These are phyloP conservation scores for Tipula confusa DNA, from an alignment of 2,888 invertebrate genomes.

Conservation along the genomic window DNA sequence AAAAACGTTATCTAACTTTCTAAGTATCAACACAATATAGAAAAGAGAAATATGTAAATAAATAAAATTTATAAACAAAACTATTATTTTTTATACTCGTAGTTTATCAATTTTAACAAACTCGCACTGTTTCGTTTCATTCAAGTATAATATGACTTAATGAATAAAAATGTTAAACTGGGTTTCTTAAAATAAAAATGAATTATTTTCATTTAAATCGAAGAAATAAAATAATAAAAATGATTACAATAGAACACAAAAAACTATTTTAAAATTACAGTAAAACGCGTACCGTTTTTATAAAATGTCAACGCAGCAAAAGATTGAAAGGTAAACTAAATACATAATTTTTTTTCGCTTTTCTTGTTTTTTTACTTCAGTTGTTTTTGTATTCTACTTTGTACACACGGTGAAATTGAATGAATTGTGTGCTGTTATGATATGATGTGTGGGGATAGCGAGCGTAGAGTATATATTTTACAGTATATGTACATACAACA, in stretches of 20 bases:
- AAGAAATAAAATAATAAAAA: not conserved
- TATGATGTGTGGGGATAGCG: not conserved
- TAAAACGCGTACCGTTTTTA: conserved; percentile 1
- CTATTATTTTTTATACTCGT: not conserved
- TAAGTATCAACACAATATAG: not conserved
- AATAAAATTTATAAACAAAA: not conserved
- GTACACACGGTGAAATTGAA: not conserved
- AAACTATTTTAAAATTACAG: not conserved
- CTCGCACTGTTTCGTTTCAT: not conserved
- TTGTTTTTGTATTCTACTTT: not conserved
- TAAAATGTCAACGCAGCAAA: not conserved
- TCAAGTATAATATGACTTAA: not conserved
- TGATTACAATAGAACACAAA: not conserved
- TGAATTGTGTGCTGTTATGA: not conserved
- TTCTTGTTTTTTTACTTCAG: not conserved
- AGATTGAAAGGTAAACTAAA: conserved; percentile 25
- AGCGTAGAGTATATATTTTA: not conserved
- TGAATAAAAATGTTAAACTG: not conserved
- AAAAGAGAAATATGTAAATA: not conserved
- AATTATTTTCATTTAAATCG: not conserved
- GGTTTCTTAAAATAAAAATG: not conserved
- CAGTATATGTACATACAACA: not conserved
- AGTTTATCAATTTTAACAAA: not conserved
- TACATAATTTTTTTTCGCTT: not conserved
- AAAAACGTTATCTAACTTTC: not conserved